These are phyloP conservation scores for Pachliopta kotzebuea DNA, from an alignment of 2,888 invertebrate genomes.

Conservation along the genomic window DNA sequence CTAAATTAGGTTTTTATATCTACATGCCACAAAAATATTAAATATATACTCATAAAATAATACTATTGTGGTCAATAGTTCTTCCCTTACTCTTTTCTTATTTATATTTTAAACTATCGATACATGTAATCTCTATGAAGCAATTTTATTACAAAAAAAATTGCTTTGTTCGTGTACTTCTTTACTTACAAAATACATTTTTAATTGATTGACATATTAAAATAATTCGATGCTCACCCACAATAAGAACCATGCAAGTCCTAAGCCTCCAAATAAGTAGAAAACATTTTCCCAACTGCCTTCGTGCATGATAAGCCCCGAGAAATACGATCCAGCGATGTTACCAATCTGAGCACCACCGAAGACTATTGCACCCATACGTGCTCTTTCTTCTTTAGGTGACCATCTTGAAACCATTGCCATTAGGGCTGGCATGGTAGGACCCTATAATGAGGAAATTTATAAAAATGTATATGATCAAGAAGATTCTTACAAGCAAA, in stretches of 20 bases:
- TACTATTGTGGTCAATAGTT: too few species aligned
- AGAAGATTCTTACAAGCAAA: too few species aligned
- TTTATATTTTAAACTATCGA: too few species aligned
- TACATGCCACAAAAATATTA: too few species aligned
- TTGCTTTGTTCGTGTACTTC: neutral
- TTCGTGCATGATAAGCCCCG: conserved; percentile 73
- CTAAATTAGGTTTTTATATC: too few species aligned
- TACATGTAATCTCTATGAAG: too few species aligned
- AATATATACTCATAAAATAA: too few species aligned
- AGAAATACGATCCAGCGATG: conserved; percentile 75
- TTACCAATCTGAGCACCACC: conserved; percentile 85
- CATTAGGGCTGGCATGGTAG: conserved; percentile 83
- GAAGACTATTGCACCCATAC: conserved; percentile 80
- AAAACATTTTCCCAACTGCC: conserved; percentile 81
- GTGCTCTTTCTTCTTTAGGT: conserved; percentile 78
- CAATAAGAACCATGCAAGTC: conserved; percentile 73
- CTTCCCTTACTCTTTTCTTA: too few species aligned
- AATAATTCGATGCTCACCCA: conserved; percentile 59
- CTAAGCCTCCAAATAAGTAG: conserved; percentile 78
- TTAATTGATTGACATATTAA: neutral
- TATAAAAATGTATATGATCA: too few species aligned
- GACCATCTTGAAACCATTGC: conserved; percentile 82
- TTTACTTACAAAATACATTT: neutral
- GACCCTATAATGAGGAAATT: conserved; percentile 63
- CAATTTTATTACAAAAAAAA: too few species aligned